These are phyloP conservation scores for Theristicus caerulescens DNA, from an alignment of 2,113 vertebrate species.

Conservation along the genomic window DNA sequence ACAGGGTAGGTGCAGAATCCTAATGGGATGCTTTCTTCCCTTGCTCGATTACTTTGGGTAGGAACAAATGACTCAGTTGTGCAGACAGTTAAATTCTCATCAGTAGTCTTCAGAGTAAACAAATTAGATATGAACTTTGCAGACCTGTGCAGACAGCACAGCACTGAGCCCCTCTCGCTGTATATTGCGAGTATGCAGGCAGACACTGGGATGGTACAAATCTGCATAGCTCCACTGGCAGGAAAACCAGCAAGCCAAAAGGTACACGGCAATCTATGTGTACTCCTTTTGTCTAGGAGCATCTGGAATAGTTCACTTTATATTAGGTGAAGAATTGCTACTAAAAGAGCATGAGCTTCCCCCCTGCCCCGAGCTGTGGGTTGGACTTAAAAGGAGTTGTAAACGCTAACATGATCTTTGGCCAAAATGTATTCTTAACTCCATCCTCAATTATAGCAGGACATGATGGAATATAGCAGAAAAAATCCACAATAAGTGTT, in stretches of 20 bases:
- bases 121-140: background rate
- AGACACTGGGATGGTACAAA: background rate
- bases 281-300: background rate
- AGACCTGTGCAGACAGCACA: background rate
- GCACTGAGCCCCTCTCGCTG: background rate
- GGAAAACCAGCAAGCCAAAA: background rate
- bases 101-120: background rate
- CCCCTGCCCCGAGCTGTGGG: accelerated
- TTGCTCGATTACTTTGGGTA: background rate
- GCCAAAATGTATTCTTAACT: background rate
- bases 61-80: background rate
- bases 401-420: background rate
- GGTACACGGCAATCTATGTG: accelerated
- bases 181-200: background rate
- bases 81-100: background rate
- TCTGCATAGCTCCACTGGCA: background rate
- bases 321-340: background rate
- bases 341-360: background rate
- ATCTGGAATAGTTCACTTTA: background rate
- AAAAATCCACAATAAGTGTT: background rate
- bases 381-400: background rate
- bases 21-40: background rate
- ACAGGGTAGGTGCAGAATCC: background rate
- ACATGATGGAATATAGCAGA: background rate
- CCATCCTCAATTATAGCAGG: background rate